A percentile compares a stretch with the other conserved stretches of the same genome.
Evolutionary conservation across 2,113 vertebrate species (phyloP).

Genomic region (Halcyon senegalensis): DNA sequence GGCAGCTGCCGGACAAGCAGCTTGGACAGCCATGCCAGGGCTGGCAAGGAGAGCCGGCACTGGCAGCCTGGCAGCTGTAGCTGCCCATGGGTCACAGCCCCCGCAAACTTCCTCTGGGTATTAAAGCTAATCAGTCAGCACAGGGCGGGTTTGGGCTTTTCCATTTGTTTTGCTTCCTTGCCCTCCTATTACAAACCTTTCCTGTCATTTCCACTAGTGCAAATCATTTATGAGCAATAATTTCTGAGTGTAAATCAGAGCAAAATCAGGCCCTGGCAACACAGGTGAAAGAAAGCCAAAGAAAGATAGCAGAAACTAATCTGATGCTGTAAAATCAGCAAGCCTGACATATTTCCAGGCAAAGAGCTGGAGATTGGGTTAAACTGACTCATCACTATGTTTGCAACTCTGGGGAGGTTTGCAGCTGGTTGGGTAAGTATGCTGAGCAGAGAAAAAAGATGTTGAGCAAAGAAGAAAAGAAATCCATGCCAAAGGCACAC

Average conservation of each 20-base stretch:
- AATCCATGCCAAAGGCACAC: not conserved
- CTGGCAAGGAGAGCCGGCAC: not conserved
- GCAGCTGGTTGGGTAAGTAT: conserved; percentile 9
- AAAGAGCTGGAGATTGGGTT: not conserved
- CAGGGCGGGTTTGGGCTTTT: not conserved
- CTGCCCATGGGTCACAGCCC: not conserved
- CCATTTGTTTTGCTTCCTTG: not conserved
- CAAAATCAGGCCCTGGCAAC: not conserved
- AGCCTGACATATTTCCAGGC: not conserved
- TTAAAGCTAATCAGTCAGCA: not conserved
- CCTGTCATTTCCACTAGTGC: not conserved
- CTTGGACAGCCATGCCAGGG: accelerated
- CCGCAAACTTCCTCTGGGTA: accelerated
- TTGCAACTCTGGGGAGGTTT: not conserved
- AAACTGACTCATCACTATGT: conserved; percentile 40
- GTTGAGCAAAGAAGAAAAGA: conserved; percentile 30
- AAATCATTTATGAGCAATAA: not conserved
- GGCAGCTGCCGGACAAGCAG: not conserved
- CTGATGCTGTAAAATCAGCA: not conserved
- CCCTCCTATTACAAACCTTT: not conserved
- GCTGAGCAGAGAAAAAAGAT: not conserved
- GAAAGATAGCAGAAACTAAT: not conserved
- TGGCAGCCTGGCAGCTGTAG: not conserved
- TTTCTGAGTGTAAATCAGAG: not conserved
- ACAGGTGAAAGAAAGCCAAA: not conserved